Percentiles rank a stretch among this genome's conserved stretches.
These are phyloP conservation scores for Neodon shergylaensis DNA, from an alignment of 2,113 vertebrate genomes.

Conservation along the genomic window DNA sequence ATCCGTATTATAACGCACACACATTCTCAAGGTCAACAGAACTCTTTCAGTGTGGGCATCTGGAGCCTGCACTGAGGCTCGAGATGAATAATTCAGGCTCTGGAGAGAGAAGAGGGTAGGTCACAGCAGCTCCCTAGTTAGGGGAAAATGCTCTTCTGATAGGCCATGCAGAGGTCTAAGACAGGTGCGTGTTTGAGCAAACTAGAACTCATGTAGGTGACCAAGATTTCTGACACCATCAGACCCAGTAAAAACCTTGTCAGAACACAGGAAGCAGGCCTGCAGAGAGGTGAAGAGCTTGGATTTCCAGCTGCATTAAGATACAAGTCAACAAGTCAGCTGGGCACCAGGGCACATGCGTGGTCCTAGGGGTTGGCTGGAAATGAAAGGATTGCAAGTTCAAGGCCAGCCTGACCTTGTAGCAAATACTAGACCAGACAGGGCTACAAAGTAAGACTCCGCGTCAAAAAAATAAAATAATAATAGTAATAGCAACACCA, in stretches of 20 bases:
- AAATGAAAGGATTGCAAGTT: background rate
- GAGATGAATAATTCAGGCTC: slow-evolving; percentile 68
- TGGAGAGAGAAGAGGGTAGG: slow-evolving; percentile 63
- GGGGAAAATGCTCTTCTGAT: slow-evolving; percentile 57
- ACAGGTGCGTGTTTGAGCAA: background rate
- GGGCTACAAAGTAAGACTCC: background rate
- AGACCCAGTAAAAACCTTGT: background rate
- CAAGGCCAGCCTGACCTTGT: background rate
- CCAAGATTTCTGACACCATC: slow-evolving; percentile 8
- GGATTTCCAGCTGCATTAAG: background rate
- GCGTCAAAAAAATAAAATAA: background rate
- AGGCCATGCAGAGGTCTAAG: background rate
- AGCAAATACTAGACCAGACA: background rate
- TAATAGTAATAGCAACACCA: background rate
- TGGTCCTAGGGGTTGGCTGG: background rate
- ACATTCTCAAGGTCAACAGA: slow-evolving; percentile 71
- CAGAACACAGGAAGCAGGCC: background rate
- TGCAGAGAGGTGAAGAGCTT: background rate
- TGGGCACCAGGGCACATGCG: background rate
- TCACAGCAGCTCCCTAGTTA: slow-evolving; percentile 57
- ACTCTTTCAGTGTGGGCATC: slow-evolving; percentile 55
- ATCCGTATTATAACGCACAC: slow-evolving; percentile 62
- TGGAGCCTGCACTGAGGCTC: slow-evolving; percentile 70
- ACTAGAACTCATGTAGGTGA: background rate
- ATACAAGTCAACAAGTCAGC: background rate